Percentiles rank a stretch among this genome's conserved stretches.
Conservation (phyloP, 1,140 invertebrate genomes). For the Tetranychus cinnabarinus region DNA sequence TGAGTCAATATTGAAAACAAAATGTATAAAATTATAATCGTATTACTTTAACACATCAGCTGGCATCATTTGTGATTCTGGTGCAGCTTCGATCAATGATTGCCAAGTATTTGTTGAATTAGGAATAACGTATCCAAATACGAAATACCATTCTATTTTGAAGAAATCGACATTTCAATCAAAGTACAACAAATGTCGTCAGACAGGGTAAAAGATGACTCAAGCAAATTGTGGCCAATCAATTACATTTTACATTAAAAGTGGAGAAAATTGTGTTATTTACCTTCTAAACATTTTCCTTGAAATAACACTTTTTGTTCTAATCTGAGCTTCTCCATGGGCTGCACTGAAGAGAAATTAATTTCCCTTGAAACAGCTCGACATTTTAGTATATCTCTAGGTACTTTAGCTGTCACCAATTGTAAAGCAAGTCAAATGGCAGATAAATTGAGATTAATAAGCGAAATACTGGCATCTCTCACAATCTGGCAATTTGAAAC, state of each 20-base stretch:
- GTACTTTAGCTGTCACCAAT: slow-evolving; percentile 45
- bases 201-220: not conserved
- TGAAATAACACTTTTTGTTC: slow-evolving; percentile 72
- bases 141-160: slow-evolving; percentile 76
- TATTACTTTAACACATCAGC: slow-evolving; percentile 75
- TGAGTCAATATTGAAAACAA: not conserved
- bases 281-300: slow-evolving; percentile 34
- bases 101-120: slow-evolving; percentile 99
- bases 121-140: slow-evolving; percentile 96
- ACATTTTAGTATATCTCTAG: slow-evolving; percentile 87
- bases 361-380: slow-evolving; percentile 86
- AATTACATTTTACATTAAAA: too few relatives aligned
- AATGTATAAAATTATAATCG: slow-evolving; percentile 10
- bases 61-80: slow-evolving; percentile 99
- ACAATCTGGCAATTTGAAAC: too few relatives aligned
- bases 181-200: too few relatives aligned
- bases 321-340: slow-evolving; percentile 85
- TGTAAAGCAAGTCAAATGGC: slow-evolving; percentile 37
- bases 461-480: not conserved
- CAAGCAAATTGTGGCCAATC: too few relatives aligned
- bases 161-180: too few relatives aligned
- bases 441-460: slow-evolving; percentile 65
- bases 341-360: slow-evolving; percentile 88
- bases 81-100: slow-evolving; percentile 87
- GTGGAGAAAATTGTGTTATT: not conserved